phyloP scores from a whole-genome alignment of 1,140 invertebrate genomes.

The Heliconius hermathena region DNA sequence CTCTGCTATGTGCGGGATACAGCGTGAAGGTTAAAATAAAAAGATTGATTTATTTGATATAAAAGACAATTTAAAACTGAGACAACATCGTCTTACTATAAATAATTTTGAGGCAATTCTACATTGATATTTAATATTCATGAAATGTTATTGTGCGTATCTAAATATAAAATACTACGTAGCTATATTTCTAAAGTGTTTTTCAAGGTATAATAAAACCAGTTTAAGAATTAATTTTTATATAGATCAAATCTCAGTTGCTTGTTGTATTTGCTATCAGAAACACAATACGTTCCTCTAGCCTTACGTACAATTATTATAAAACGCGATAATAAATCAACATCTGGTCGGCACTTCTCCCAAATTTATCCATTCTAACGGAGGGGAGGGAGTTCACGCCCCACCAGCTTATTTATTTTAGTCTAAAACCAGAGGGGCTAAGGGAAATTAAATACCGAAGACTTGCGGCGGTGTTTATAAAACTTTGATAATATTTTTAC shows the following conservation, averaged over 20 bases:
- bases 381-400: slow-evolving; percentile 63
- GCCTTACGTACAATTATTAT: slow-evolving; percentile 68
- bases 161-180: too few relatives aligned
- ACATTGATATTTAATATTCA: too few relatives aligned
- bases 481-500: slow-evolving; percentile 28
- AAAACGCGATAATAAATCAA: slow-evolving; percentile 78
- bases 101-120: too few relatives aligned
- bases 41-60: neutral
- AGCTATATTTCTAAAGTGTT: too few relatives aligned
- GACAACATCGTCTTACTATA: too few relatives aligned
- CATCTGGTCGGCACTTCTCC: slow-evolving; percentile 66
- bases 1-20: too few relatives aligned
- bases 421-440: slow-evolving; percentile 54
- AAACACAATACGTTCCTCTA: slow-evolving; percentile 57
- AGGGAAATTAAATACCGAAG: slow-evolving; percentile 65
- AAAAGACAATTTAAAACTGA: neutral
- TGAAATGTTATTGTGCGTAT: too few relatives aligned
- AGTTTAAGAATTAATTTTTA: slow-evolving; percentile 21
- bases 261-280: slow-evolving; percentile 40
- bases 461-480: slow-evolving; percentile 22
- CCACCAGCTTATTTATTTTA: slow-evolving; percentile 69
- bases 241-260: slow-evolving; percentile 28
- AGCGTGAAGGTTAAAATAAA: too few relatives aligned
- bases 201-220: neutral
- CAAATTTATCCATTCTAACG: slow-evolving; percentile 63